phyloP scores from a whole-genome alignment of 2,797 vertebrate species.

The Erethizon dorsatum region DNA sequence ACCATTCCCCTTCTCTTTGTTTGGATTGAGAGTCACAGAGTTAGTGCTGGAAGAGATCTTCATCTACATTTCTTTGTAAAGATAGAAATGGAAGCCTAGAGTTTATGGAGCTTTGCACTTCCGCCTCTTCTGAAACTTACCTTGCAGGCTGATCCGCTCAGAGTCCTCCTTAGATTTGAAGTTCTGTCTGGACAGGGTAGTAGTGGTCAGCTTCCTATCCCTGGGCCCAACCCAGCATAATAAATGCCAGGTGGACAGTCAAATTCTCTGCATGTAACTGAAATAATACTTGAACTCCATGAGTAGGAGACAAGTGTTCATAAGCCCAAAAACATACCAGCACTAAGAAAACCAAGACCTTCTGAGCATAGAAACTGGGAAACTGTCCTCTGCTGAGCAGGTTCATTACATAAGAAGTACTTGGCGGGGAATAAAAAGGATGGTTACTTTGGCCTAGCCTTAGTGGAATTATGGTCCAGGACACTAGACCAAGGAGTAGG shows the following conservation, averaged over 20 bases:
- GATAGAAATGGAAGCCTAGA: slow-evolving; percentile 40
- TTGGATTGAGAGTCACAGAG: slow-evolving; percentile 57
- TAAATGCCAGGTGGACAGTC: neutral
- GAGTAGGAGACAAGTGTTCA: neutral
- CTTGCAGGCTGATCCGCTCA: neutral
- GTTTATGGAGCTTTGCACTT: neutral
- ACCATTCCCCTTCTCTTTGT: slow-evolving; percentile 65
- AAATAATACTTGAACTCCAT: neutral
- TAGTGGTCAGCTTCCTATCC: neutral
- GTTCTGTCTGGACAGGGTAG: neutral
- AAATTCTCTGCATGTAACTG: neutral
- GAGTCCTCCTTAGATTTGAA: slow-evolving; percentile 22
- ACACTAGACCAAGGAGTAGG: neutral
- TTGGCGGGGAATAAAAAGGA: neutral
- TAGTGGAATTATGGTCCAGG: neutral
- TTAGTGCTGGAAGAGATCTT: neutral
- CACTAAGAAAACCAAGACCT: neutral
- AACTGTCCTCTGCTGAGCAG: neutral
- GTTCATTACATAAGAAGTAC: neutral
- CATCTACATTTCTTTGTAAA: slow-evolving; percentile 38
- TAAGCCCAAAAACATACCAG: neutral
- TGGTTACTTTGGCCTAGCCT: neutral
- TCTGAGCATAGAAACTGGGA: slow-evolving; percentile 35
- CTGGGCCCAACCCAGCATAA: neutral
- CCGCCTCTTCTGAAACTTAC: slow-evolving; percentile 13